These are phyloP conservation scores for Sphecodes monilicornis DNA, from an alignment of 2,888 invertebrate species.

Conservation along the genomic window DNA sequence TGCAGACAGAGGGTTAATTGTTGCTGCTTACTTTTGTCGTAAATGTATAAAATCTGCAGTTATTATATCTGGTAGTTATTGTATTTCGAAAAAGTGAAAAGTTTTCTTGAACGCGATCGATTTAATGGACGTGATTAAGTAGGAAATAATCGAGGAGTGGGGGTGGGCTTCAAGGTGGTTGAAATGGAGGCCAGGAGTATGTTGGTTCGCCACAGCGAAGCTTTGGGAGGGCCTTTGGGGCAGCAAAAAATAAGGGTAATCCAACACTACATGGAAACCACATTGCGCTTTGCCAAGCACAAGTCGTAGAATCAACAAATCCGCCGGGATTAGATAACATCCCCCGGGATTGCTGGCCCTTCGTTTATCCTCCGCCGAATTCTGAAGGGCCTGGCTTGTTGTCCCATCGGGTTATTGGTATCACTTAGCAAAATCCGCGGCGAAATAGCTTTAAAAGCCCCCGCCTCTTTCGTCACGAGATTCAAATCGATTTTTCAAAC, in stretches of 20 bases:
- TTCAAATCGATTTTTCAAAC: slow-evolving; percentile 45
- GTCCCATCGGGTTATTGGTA: slow-evolving; percentile 77
- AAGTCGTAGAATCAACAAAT: slow-evolving; percentile 79
- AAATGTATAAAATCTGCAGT: too few species aligned
- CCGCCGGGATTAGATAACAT: slow-evolving; percentile 75
- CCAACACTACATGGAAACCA: slow-evolving; percentile 79
- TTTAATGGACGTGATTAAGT: slow-evolving; percentile 33
- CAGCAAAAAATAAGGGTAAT: slow-evolving; percentile 74
- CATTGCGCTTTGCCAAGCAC: slow-evolving; percentile 77
- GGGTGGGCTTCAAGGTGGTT: neutral
- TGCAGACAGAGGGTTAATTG: too few species aligned
- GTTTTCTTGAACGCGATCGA: neutral
- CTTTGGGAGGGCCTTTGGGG: slow-evolving; percentile 45
- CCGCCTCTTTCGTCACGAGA: slow-evolving; percentile 20
- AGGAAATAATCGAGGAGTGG: neutral
- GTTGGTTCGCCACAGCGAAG: slow-evolving; percentile 29
- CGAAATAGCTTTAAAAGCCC: slow-evolving; percentile 73
- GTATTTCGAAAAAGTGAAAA: neutral
- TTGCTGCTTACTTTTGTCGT: too few species aligned
- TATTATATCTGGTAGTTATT: too few species aligned
- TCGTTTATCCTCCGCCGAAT: slow-evolving; percentile 67
- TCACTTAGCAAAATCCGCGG: slow-evolving; percentile 77
- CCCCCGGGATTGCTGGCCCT: slow-evolving; percentile 70
- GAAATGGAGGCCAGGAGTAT: slow-evolving; percentile 23
- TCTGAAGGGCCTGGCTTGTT: slow-evolving; percentile 70